phyloP scores from a whole-genome alignment of 2,797 vertebrate genomes.

The Enoplosus armatus region DNA sequence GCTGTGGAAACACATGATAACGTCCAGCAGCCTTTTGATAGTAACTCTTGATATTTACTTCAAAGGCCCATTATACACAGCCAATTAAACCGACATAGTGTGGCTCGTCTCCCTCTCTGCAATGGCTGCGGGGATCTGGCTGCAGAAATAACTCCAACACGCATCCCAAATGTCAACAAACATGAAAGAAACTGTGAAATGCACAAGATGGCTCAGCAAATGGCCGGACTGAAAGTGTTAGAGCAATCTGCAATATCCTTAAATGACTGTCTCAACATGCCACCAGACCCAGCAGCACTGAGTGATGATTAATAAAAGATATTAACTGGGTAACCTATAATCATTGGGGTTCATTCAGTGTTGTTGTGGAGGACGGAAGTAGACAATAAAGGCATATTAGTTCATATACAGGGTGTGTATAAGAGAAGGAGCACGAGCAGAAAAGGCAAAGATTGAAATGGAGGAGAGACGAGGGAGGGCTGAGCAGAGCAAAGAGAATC shows the following conservation, averaged over 20 bases:
- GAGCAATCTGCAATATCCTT: slow-evolving; percentile 24
- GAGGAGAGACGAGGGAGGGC: slow-evolving; percentile 36
- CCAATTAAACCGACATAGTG: slow-evolving; percentile 69
- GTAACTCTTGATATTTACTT: slow-evolving; percentile 77
- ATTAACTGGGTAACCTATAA: not conserved
- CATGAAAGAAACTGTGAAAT: slow-evolving; percentile 69
- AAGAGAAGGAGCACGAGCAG: slow-evolving; percentile 4
- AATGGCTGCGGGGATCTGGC: slow-evolving; percentile 52
- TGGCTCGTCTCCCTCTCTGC: slow-evolving; percentile 48
- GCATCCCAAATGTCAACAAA: slow-evolving; percentile 72
- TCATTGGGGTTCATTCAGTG: not conserved
- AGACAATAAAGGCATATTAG: not conserved
- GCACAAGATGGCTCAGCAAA: slow-evolving; percentile 53
- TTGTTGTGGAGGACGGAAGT: not conserved
- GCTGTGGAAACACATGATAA: slow-evolving; percentile 45
- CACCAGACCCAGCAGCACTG: not conserved
- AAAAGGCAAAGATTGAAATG: slow-evolving; percentile 19
- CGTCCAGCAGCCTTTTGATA: slow-evolving; percentile 61
- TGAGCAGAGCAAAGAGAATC: slow-evolving; percentile 62
- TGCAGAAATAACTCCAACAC: slow-evolving; percentile 61
- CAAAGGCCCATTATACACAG: slow-evolving; percentile 73
- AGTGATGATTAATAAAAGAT: not conserved
- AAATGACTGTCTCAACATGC: slow-evolving; percentile 14
- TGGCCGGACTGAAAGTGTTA: slow-evolving; percentile 30
- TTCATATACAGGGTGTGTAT: not conserved